phyloP scores from a whole-genome alignment of 2,797 vertebrate species.

The Poecilia wingei region DNA sequence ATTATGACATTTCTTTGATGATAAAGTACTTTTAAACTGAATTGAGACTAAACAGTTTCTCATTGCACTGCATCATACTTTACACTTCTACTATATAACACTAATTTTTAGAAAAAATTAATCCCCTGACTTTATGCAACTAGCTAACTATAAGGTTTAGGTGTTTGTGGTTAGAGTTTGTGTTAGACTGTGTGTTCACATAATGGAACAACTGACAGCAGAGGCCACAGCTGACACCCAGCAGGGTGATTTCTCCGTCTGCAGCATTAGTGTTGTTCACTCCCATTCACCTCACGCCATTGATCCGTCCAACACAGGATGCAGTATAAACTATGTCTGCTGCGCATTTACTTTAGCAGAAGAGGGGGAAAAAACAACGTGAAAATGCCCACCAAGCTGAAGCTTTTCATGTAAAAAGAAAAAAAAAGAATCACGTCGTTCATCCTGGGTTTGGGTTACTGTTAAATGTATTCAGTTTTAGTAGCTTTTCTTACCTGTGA shows the following conservation, averaged over 20 bases:
- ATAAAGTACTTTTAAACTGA: background rate
- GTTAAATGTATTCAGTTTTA: accelerated
- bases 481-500: conserved; percentile 51
- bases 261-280: conserved; percentile 46
- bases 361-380: background rate
- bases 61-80: background rate
- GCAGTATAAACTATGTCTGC: conserved; percentile 8
- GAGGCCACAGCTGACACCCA: conserved; percentile 62
- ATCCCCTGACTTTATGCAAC: background rate
- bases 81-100: background rate
- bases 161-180: background rate
- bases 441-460: background rate
- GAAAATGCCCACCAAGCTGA: background rate
- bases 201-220: conserved; percentile 60
- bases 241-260: conserved; percentile 40
- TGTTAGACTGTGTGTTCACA: conserved; percentile 11
- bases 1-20: background rate
- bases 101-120: background rate
- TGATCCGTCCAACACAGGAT: conserved; percentile 7
- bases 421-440: background rate
- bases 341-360: conserved; percentile 9
- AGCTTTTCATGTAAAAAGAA: background rate
- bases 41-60: background rate
- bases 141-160: background rate
- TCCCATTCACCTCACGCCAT: conserved; percentile 57